phyloP scores from a whole-genome alignment of 2,113 vertebrate genomes.

The Ardeotis arabs region DNA sequence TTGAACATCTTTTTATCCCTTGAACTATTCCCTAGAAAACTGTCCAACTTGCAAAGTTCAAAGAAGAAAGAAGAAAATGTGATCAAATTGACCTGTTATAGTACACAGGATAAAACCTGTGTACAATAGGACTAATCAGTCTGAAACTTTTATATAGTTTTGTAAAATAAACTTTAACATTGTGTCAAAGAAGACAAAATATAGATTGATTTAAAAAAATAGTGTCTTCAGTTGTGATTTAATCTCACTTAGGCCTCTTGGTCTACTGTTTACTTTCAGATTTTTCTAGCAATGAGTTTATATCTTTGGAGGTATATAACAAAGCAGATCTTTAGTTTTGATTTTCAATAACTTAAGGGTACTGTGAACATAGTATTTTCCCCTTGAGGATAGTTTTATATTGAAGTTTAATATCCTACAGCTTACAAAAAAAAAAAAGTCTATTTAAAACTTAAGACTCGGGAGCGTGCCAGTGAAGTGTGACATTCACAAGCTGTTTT shows the following conservation, averaged over 20 bases:
- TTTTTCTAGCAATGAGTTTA: constrained; percentile 11
- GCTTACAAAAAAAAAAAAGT: not conserved
- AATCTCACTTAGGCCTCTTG: not conserved
- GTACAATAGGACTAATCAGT: not conserved
- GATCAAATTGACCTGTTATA: not conserved
- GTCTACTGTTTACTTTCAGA: not conserved
- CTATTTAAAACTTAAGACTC: constrained; percentile 59
- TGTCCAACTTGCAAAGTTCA: not conserved
- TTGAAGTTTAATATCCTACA: constrained; percentile 53
- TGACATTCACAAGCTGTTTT: constrained; percentile 79
- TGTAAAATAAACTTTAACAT: not conserved
- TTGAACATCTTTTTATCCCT: not conserved
- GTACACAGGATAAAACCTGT: not conserved
- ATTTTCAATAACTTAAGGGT: constrained; percentile 59
- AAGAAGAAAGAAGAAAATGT: not conserved
- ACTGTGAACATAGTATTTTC: constrained; percentile 65
- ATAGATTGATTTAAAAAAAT: not conserved
- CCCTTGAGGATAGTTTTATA: constrained; percentile 52
- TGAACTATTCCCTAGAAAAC: not conserved
- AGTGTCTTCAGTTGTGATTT: not conserved
- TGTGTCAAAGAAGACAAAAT: not conserved
- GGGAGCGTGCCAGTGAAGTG: constrained; percentile 65
- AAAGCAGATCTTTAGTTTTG: constrained; percentile 30
- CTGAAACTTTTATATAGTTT: not conserved
- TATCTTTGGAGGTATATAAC: constrained; percentile 25